Percentiles rank a stretch among this genome's conserved stretches.
phyloP scores from a whole-genome alignment of 2,888 invertebrate species.

The Diplolepis rosae region DNA sequence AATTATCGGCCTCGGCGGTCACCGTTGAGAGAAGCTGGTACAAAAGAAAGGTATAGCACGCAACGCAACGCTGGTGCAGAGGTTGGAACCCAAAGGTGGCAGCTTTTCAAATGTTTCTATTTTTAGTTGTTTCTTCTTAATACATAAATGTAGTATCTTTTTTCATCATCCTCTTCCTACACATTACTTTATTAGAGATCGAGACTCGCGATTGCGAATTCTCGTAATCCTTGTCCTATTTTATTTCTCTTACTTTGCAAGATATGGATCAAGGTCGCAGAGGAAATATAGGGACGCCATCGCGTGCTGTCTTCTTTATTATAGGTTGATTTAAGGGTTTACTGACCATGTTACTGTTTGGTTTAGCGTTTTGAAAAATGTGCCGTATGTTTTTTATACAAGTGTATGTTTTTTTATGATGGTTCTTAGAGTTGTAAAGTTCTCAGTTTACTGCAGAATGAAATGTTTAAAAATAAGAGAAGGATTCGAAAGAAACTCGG shows the following conservation, averaged over 20 bases:
- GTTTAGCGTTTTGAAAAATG: neutral
- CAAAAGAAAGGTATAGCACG: conserved; percentile 28
- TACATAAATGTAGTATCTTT: neutral
- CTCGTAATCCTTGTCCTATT: neutral
- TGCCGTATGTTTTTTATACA: neutral
- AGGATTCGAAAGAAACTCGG: too few relatives aligned
- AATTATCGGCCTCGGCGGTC: conserved; percentile 44
- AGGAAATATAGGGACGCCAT: neutral
- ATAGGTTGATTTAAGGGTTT: neutral
- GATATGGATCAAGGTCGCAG: neutral
- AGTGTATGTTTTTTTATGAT: neutral
- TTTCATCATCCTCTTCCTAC: neutral
- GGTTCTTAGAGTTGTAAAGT: neutral
- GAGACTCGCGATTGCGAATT: neutral
- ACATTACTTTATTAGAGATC: neutral
- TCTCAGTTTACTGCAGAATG: too few relatives aligned
- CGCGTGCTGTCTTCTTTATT: neutral
- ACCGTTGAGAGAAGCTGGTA: conserved; percentile 26
- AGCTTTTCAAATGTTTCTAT: neutral
- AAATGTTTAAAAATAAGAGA: too few relatives aligned
- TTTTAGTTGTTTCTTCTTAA: neutral
- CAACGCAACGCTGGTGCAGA: conserved; percentile 24
- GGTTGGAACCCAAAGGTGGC: neutral
- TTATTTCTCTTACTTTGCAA: neutral
- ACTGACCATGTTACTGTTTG: neutral